These are phyloP conservation scores for Cirrhinus mrigala DNA, from an alignment of 2,797 vertebrate genomes.

Conservation along the genomic window DNA sequence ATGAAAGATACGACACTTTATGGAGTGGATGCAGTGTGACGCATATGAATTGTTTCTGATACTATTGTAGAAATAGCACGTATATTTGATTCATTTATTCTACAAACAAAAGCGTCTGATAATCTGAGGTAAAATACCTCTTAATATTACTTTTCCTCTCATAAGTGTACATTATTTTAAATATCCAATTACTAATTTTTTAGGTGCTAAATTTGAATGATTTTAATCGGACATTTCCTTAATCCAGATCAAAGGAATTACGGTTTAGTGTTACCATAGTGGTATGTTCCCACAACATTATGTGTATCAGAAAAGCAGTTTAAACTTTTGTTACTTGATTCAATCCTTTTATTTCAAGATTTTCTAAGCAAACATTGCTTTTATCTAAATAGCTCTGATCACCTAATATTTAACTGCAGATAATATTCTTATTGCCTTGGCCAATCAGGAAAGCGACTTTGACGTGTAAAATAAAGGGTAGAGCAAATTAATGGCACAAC, in stretches of 20 bases:
- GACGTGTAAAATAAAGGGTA: neutral
- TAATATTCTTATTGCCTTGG: neutral
- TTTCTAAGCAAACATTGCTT: neutral
- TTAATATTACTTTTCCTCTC: neutral
- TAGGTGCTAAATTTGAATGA: too few relatives aligned
- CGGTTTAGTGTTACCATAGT: neutral
- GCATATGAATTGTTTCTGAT: neutral
- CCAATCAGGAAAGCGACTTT: slow-evolving; percentile 5
- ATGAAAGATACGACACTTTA: neutral
- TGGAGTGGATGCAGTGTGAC: neutral
- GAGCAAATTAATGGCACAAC: too few relatives aligned
- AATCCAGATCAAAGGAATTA: neutral
- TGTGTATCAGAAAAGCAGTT: neutral
- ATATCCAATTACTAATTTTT: neutral
- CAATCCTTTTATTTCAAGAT: neutral
- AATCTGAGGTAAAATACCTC: neutral
- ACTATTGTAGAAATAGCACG: neutral
- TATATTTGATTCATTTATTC: neutral
- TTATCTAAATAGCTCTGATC: neutral
- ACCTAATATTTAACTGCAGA: slow-evolving; percentile 29
- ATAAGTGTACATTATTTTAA: neutral
- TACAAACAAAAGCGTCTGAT: neutral
- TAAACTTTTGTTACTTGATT: neutral
- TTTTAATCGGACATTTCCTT: neutral
- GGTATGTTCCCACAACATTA: too few relatives aligned